A percentile compares a stretch with the other conserved stretches of the same genome.
Conservation (phyloP, 2,888 invertebrate genomes). For the Ophion slaviceki region DNA sequence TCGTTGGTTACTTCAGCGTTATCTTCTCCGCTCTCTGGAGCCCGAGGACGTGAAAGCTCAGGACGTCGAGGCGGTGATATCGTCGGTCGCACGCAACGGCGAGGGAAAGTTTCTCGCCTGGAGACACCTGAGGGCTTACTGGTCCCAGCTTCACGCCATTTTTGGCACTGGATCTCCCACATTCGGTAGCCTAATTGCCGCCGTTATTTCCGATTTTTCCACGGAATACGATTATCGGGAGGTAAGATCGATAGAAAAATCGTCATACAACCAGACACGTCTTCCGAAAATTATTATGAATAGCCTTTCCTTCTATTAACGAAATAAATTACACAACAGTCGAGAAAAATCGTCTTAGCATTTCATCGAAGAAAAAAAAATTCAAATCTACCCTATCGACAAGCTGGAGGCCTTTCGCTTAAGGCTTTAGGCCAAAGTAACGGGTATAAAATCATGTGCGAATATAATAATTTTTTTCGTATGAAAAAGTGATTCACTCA, state of each 20-base stretch:
- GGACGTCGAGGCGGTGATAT: slow-evolving; percentile 89
- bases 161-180: slow-evolving; percentile 88
- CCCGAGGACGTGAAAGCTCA: slow-evolving; percentile 88
- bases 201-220: slow-evolving; percentile 88
- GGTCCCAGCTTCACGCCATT: slow-evolving; percentile 87
- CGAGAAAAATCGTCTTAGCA: not conserved
- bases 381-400: not conserved
- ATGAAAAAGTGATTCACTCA: too few species aligned
- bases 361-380: not conserved
- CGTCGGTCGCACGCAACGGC: slow-evolving; percentile 89
- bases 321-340: too few species aligned
- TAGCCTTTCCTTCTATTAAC: too few species aligned
- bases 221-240: slow-evolving; percentile 90
- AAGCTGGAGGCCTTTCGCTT: not conserved
- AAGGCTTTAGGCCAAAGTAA: too few species aligned
- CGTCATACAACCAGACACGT: not conserved
- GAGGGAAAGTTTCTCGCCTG: slow-evolving; percentile 89
- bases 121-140: slow-evolving; percentile 90
- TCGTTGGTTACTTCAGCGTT: slow-evolving; percentile 93
- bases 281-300: slow-evolving; percentile 9
- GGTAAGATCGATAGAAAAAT: slow-evolving; percentile 77
- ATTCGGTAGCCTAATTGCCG: slow-evolving; percentile 87
- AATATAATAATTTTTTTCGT: too few species aligned
- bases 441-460: too few species aligned
- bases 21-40: slow-evolving; percentile 90